These are phyloP conservation scores for Drosophila subquinaria DNA, from an alignment of 2,888 invertebrate species.

Conservation along the genomic window DNA sequence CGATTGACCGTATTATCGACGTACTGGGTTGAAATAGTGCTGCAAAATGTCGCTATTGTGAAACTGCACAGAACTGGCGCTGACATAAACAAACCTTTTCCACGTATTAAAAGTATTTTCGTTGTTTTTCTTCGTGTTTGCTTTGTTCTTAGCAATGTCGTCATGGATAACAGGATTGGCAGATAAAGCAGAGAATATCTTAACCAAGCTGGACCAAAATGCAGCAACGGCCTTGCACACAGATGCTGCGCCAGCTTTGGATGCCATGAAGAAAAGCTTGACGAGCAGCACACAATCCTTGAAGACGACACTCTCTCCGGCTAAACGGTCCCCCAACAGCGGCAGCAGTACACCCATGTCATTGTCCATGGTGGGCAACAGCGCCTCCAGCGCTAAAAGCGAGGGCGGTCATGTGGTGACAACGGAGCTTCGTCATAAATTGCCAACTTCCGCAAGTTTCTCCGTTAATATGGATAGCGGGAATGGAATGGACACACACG, in stretches of 20 bases:
- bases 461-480: conserved; percentile 36
- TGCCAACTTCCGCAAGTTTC: conserved; percentile 59
- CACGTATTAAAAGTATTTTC: conserved; percentile 48
- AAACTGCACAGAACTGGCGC: conserved; percentile 11
- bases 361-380: conserved; percentile 40
- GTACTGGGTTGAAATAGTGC: conserved; percentile 2
- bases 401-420: conserved; percentile 48
- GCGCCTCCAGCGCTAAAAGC: conserved; percentile 59
- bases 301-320: conserved; percentile 72
- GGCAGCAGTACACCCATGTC: conserved; percentile 44
- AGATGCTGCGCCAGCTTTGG: conserved; percentile 53
- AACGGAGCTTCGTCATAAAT: conserved; percentile 52
- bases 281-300: conserved; percentile 75
- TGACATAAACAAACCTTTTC: conserved; percentile 54
- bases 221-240: conserved; percentile 88
- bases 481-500: conserved; percentile 60
- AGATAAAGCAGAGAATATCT: conserved; percentile 90
- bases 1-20: too few species aligned
- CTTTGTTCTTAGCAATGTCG: conserved; percentile 86
- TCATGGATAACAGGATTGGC: conserved; percentile 91
- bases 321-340: conserved; percentile 36
- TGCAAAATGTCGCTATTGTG: conserved; percentile 1
- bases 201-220: conserved; percentile 91
- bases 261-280: conserved; percentile 64
- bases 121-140: conserved; percentile 1